A percentile compares a stretch with the other conserved stretches of the same genome.
Evolutionary conservation across 2,888 invertebrate species (phyloP).

Genomic region (Acleris literana): DNA sequence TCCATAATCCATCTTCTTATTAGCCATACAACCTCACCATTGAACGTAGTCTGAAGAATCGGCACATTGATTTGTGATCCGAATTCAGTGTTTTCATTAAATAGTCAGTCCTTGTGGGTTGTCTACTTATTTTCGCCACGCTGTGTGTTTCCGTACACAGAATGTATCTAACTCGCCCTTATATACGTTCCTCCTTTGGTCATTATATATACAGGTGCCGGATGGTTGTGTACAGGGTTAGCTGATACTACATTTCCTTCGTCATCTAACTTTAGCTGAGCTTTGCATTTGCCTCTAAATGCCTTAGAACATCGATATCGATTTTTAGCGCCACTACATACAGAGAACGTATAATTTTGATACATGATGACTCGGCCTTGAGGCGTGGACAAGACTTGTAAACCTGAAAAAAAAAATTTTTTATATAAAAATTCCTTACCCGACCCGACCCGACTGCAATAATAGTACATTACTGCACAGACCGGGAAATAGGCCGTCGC

Average conservation of each 20-base stretch:
- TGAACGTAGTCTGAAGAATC: too few relatives aligned
- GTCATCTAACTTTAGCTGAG: conserved; percentile 38
- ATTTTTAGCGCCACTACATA: conserved; percentile 6
- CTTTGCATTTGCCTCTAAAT: conserved; percentile 39
- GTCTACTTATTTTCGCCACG: too few relatives aligned
- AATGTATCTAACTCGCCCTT: not conserved
- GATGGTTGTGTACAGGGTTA: conserved; percentile 49
- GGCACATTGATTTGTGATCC: too few relatives aligned
- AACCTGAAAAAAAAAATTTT: conserved; percentile 8
- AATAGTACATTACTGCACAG: too few relatives aligned
- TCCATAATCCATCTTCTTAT: too few relatives aligned
- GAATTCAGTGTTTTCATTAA: too few relatives aligned
- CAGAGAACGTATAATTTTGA: conserved; percentile 38
- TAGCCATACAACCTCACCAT: too few relatives aligned
- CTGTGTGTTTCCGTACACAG: too few relatives aligned
- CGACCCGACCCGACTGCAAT: too few relatives aligned
- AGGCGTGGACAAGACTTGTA: conserved; percentile 1
- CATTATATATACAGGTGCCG: conserved; percentile 37
- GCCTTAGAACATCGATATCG: conserved; percentile 23
- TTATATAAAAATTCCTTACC: not conserved
- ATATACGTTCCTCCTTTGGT: conserved; percentile 8
- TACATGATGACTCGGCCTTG: conserved; percentile 34
- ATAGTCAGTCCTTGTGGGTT: too few relatives aligned
- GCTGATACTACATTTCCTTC: conserved; percentile 37
- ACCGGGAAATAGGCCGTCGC: too few relatives aligned